phyloP scores from a whole-genome alignment of 1,140 invertebrate species.

The Teleogryllus occipitalis region DNA sequence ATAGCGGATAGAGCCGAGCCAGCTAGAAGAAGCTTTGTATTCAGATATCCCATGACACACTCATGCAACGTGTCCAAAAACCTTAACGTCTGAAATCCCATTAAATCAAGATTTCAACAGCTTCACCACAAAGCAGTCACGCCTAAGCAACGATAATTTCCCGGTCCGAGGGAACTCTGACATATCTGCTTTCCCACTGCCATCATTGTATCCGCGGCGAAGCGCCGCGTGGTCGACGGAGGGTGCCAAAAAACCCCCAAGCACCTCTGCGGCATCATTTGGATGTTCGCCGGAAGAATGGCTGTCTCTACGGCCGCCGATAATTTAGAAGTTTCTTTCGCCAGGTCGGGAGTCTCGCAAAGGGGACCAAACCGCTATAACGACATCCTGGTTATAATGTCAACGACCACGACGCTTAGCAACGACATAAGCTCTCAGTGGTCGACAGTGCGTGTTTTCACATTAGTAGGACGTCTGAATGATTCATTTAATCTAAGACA shows the following conservation, averaged over 20 bases:
- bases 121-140: background rate
- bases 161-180: background rate
- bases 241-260: background rate
- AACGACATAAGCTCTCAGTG: too few relatives aligned
- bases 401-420: background rate
- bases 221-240: background rate
- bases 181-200: background rate
- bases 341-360: background rate
- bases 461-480: too few relatives aligned
- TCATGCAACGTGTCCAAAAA: background rate
- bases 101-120: background rate
- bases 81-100: background rate
- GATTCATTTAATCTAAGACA: too few relatives aligned
- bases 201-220: background rate
- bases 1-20: too few relatives aligned
- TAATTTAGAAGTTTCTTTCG: slow-evolving; percentile 1
- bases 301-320: background rate
- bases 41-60: too few relatives aligned
- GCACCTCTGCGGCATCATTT: too few relatives aligned
- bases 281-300: too few relatives aligned
- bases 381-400: background rate
- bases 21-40: too few relatives aligned
- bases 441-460: too few relatives aligned
- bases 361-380: background rate
- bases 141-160: background rate